A percentile compares a stretch with the other conserved stretches of the same genome.
Conservation (phyloP, 2,113 vertebrate species). For the Mustela lutreola region DNA sequence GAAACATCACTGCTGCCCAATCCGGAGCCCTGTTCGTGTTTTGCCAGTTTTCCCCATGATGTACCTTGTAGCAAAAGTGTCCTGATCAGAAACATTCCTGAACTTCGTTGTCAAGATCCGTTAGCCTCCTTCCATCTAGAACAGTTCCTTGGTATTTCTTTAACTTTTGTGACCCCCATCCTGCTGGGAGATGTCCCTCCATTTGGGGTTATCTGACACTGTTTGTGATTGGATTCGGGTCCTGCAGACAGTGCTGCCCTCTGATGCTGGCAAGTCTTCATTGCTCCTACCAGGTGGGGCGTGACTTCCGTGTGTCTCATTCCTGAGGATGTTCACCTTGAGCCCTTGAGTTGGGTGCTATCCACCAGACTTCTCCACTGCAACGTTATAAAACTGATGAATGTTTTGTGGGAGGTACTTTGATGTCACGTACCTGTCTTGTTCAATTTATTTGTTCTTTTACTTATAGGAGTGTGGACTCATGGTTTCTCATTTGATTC, state of each 20-base stretch:
- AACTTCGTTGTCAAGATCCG: neutral
- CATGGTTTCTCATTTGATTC: neutral
- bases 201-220: neutral
- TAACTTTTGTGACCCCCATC: neutral
- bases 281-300: neutral
- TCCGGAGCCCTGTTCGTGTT: neutral
- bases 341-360: neutral
- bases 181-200: neutral
- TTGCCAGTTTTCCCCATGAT: neutral
- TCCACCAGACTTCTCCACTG: neutral
- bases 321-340: neutral
- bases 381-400: fast-evolving
- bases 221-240: neutral
- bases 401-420: neutral
- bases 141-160: neutral
- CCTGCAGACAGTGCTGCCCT: neutral
- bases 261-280: fast-evolving
- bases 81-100: neutral
- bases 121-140: neutral
- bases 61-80: neutral
- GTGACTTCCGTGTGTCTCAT: too few species aligned
- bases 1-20: neutral
- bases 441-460: neutral
- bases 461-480: neutral
- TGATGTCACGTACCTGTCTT: neutral